Evolutionary conservation across 2,797 vertebrate genomes (phyloP), one percentile per base, ranked within the genome.

Genomic region (Margarornis squamiger): DNA sequence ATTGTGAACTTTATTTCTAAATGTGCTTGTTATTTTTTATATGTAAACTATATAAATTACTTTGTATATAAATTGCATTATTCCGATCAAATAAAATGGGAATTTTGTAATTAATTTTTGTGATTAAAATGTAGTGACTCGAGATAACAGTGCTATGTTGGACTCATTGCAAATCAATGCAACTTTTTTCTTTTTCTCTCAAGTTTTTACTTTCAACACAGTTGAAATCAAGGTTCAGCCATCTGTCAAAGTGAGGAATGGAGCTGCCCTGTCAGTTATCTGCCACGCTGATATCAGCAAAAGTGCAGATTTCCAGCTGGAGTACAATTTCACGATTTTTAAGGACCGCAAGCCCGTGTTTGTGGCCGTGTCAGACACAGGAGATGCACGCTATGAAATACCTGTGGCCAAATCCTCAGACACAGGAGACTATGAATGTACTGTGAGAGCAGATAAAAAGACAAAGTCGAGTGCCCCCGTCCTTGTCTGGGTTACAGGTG

Each of bases 171-270:
- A 91, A 85, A 71, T n/a, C 57, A 92, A 86, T 52, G 16, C 75
- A 82, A 90, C 13, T 19, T 24, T 71, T 62, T n/a, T 21, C n/a
- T 12, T 65, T 79, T 55, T 45, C 63, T 32, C 1, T 89, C 58
- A 79, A 98, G 98, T 97, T 63, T 98, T 98, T 87, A 98, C 98
- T 78, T 98, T 98, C 96, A 98, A 98, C 75, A 36, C 34, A 7
- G 84, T 98, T 68, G 39, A 87, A 51, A 97, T 98, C 92, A 30
- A 23, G 16, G 96, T 91, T 95, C 85, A 73, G 54, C 98, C 98
- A 0, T 49, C 58, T 48, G 21, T 7, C 18, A 24, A 55, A 46
- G 95, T 98, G 61, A 34, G 22, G 3, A 98, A 98, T 26, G 98
- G 98, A 91, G 49, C 81, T 51, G 78, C 80, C 4, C 19, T 98